Percentiles rank a stretch among this genome's conserved stretches.
These are phyloP conservation scores for Syndactyla subalaris DNA, from an alignment of 2,797 vertebrate genomes.

Conservation along the genomic window DNA sequence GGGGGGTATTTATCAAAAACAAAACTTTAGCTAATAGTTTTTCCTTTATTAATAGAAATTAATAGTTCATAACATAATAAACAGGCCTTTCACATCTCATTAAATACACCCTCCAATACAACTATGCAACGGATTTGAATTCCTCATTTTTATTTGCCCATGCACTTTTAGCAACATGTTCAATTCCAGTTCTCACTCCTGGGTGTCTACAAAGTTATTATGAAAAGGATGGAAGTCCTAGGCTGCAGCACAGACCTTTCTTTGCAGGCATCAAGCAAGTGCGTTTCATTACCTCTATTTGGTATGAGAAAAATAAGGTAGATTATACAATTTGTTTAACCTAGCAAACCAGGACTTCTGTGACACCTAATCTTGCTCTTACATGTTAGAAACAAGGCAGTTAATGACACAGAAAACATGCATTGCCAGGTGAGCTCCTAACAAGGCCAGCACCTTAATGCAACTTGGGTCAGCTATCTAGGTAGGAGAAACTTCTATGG, in stretches of 20 bases:
- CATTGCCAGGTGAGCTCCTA: not conserved
- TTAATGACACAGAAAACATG: not conserved
- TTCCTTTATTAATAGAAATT: not conserved
- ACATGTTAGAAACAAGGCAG: not conserved
- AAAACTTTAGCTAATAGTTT: not conserved
- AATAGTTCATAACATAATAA: not conserved
- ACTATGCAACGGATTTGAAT: not conserved
- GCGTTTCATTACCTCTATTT: not conserved
- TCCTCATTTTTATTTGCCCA: not conserved
- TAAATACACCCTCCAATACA: not conserved
- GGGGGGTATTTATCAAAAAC: not conserved
- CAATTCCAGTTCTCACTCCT: not conserved
- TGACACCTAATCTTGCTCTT: not conserved
- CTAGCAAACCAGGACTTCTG: not conserved
- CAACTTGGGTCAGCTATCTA: not conserved
- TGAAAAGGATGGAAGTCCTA: not conserved
- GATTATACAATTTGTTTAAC: not conserved
- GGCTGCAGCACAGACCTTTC: not conserved
- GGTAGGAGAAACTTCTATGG: not conserved
- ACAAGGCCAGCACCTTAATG: not conserved
- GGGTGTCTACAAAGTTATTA: not conserved
- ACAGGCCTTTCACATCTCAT: not conserved
- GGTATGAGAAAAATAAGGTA: not conserved
- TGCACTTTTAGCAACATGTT: not conserved
- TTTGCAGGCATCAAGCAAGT: not conserved